A percentile compares a stretch with the other conserved stretches of the same genome.
Evolutionary conservation across 2,888 invertebrate species (phyloP).

Genomic region (Acanthacorydalis orientalis): DNA sequence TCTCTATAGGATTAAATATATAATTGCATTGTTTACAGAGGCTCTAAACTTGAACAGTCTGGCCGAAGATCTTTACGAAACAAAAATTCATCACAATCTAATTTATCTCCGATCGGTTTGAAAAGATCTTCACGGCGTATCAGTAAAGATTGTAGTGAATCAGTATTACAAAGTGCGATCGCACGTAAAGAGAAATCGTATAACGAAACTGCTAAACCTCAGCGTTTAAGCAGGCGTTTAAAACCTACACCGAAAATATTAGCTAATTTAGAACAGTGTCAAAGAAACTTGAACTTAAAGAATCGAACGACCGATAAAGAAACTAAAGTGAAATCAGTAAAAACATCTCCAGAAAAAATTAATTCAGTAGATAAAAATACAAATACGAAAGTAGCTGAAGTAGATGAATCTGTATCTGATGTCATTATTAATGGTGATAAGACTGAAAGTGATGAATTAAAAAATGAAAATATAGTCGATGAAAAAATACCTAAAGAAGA

Average conservation of each 20-base stretch:
- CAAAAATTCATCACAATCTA: constrained; percentile 11
- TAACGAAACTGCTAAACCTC: constrained; percentile 29
- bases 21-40: not conserved
- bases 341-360: constrained; percentile 15
- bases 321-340: not conserved
- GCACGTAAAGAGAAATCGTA: constrained; percentile 56
- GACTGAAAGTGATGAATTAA: constrained; percentile 17
- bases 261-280: constrained; percentile 43
- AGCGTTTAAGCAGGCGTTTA: constrained; percentile 36
- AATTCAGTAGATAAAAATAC: constrained; percentile 11
- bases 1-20: not conserved
- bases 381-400: constrained; percentile 2
- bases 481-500: constrained; percentile 20
- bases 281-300: constrained; percentile 21
- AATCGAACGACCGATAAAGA: constrained; percentile 7
- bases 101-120: constrained; percentile 29
- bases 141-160: constrained; percentile 41
- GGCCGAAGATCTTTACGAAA: constrained; percentile 26
- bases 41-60: constrained; percentile 27
- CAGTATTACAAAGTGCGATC: constrained; percentile 51
- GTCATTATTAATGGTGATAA: constrained; percentile 14
- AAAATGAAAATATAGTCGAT: constrained; percentile 23
- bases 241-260: constrained; percentile 51
- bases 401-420: constrained; percentile 10
- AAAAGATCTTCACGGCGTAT: constrained; percentile 47